Evolutionary conservation across 2,797 vertebrate genomes (phyloP), one percentile per base, ranked within the genome.

Genomic region (Chaunax sp.): DNA sequence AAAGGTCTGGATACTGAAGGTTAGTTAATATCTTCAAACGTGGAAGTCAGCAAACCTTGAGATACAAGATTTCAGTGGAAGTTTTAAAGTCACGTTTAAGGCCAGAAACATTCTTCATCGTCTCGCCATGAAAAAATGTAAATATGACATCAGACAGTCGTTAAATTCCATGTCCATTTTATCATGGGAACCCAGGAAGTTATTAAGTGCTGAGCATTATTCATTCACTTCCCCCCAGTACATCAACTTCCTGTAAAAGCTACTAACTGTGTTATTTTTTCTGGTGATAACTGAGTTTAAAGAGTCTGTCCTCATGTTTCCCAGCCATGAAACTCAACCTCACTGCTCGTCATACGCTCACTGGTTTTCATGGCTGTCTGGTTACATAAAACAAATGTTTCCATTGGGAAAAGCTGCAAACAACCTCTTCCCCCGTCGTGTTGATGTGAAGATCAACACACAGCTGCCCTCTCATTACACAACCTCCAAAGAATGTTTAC

Each of bases 391-490:
- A 30, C 43, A 47, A 72, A 87, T 59, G 78, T 79, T 74, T 80
- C 82, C 62, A 50, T 23, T 28, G 62, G 64, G 70, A 72, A 11
- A 52, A 53, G 19, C 52, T 41, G 22, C 49, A 60, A 50, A 64
- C 44, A 28, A 4, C 30, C 49, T 20, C 26, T 10, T 23, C n/a
- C 72, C 46, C 45, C 5, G 9, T 23, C 2, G 2, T 38, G 43
- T 58, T 12, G 72, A 72, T 22, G 57, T 66, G 72, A 64, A 53
- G 75, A 75, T 28, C 2, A 43, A 73, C 79, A 16, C 61, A 38
- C 90, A 89, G 81, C 88, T 89, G 87, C 60, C 73, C 80, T 81
- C 59, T 77, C 78, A 82, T 90, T 82, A 90, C 86, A 38, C 72
- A 67, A 64, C 37, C 52, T 4, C 49, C 1, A 6, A 91, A 57